phyloP scores from a whole-genome alignment of 2,797 vertebrate species.

The Pelodytes ibericus region DNA sequence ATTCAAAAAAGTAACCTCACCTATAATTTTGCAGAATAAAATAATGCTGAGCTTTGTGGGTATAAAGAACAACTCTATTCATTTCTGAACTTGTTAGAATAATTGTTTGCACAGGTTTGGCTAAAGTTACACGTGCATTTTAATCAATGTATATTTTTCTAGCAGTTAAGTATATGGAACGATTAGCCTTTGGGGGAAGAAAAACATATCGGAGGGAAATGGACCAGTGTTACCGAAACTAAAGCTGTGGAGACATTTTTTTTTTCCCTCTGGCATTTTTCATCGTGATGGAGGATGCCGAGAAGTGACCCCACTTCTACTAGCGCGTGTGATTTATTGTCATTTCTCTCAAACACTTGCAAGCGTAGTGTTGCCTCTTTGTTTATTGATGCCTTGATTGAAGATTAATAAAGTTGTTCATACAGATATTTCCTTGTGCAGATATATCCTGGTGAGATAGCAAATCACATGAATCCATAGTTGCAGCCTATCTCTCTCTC shows the following conservation, averaged over 20 bases:
- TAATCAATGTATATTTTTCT: conserved; percentile 36
- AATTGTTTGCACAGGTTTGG: conserved; percentile 5
- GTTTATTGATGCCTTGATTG: conserved; percentile 18
- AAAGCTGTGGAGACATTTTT: conserved; percentile 8
- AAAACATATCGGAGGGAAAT: conserved; percentile 5
- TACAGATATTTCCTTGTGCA: background rate
- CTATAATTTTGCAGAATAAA: conserved; percentile 16
- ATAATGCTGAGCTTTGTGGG: background rate
- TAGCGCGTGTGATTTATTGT: conserved; percentile 35
- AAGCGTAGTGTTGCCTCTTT: conserved; percentile 9
- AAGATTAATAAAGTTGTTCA: conserved; percentile 28
- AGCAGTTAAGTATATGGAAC: conserved; percentile 16
- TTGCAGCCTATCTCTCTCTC: background rate
- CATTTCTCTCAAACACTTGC: conserved; percentile 28
- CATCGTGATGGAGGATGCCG: conserved; percentile 28
- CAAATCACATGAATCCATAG: background rate
- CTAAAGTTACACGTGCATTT: conserved; percentile 27
- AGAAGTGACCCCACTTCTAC: conserved; percentile 24
- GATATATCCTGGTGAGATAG: background rate
- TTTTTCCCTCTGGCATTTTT: conserved; percentile 28
- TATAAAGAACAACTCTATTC: background rate
- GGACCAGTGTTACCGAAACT: conserved; percentile 21
- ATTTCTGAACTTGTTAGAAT: conserved; percentile 16
- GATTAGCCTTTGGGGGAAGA: background rate
- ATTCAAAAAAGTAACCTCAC: background rate